Base-by-base conservation (phyloP, 35 echinoderm and acorn worm genomes). In the Apostichopus californicus region DNA sequence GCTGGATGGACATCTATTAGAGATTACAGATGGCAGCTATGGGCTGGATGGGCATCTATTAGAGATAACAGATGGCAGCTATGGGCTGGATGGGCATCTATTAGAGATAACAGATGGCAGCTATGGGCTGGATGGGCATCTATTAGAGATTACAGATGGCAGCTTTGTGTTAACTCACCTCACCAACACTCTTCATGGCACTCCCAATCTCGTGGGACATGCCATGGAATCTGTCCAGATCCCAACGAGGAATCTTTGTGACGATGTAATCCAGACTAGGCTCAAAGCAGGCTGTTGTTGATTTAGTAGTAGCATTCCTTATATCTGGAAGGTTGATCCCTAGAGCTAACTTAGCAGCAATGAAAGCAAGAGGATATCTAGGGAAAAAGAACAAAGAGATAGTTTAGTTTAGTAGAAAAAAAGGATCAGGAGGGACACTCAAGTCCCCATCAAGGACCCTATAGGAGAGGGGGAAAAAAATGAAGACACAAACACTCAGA, bases 181-280 rank as follows among this genome's bases (percentile, higher is more conserved):
- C 97, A 7, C 97, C 97, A 54, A 99, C 97, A 95, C 97, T 99
- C 60, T 99, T 99, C 97, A 99, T 99, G 59, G 95, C 93, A 86
- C 97, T 99, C 26, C 97, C 97, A 55, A 99, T 99, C 53, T 89
- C 84, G 9, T 96, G 89, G 14, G 97, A 99, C 14, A 92, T 96
- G 3, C 95, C 93, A 59, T 99, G 97, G 93, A 99, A 99, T 6
- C 97, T 90, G 71, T 99, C 97, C 86, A 99, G 90, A 80, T 99
- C 97, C 97, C 97, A 99, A n/a, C 97, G 93, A 15, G 97, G 97
- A 14, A 99, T 99, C 89, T 99, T 99, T 21, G 97, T 99, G 7
- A 99, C 97, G 57, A 96, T 95, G 90, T 99, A 99, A 60, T 99
- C 97, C 46, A 96, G 89, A 78, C 97, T 99, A 13, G 97, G 97